A percentile compares a stretch with the other conserved stretches of the same genome.
Evolutionary conservation across 2,888 invertebrate genomes (phyloP).

Genomic region (Callimorpha dominula): DNA sequence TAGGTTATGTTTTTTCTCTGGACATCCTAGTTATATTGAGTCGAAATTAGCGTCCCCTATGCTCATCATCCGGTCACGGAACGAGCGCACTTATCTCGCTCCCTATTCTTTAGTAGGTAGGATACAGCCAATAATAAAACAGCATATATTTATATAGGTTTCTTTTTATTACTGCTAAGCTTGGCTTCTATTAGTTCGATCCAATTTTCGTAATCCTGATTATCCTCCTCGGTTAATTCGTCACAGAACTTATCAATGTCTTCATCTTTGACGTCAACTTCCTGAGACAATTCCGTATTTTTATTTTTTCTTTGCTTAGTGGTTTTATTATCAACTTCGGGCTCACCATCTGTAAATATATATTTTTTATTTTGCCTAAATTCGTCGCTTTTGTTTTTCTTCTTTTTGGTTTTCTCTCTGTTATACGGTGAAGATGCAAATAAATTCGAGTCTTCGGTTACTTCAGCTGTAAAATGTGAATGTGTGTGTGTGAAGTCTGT

Average conservation of each 20-base stretch:
- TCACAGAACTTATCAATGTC: conserved; percentile 82
- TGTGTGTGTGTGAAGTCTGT: conserved; percentile 35
- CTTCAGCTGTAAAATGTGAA: not conserved
- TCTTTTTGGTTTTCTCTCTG: conserved; percentile 30
- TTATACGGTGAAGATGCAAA: conserved; percentile 1
- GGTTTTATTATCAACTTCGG: conserved; percentile 35
- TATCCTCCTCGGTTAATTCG: conserved; percentile 76
- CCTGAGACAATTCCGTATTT: conserved; percentile 48
- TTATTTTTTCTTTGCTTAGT: conserved; percentile 25
- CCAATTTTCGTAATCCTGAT: conserved; percentile 78
- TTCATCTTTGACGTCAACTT: conserved; percentile 76
- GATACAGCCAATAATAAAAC: conserved; percentile 14
- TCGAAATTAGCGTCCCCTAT: not conserved
- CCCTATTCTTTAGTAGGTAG: not conserved
- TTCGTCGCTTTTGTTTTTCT: conserved; percentile 33
- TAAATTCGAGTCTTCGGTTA: not conserved
- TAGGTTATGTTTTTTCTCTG: not conserved
- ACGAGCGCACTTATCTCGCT: not conserved
- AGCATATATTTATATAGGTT: conserved; percentile 40
- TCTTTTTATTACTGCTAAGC: conserved; percentile 67
- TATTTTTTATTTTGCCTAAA: conserved; percentile 47
- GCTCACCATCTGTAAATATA: conserved; percentile 53
- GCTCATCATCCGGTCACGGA: not conserved
- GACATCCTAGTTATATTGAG: not conserved
- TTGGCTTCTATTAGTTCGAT: conserved; percentile 77